These are phyloP conservation scores for Cosmia trapezina DNA, from an alignment of 2,888 invertebrate species.

Conservation along the genomic window DNA sequence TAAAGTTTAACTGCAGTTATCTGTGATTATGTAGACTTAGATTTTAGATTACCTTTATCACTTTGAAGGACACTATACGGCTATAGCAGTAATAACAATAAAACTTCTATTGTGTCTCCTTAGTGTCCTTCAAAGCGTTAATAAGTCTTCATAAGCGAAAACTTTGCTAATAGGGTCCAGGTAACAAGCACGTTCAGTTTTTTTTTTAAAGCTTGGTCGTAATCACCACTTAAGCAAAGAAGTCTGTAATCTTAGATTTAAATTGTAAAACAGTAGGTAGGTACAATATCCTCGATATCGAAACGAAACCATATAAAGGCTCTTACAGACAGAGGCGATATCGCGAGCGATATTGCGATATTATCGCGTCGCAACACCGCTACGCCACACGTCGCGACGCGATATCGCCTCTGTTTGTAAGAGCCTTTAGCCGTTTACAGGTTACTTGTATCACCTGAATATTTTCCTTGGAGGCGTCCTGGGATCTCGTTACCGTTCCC, in stretches of 20 bases:
- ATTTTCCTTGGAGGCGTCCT: slow-evolving; percentile 13
- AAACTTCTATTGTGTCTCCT: too few relatives aligned
- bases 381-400: too few relatives aligned
- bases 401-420: too few relatives aligned
- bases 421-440: slow-evolving; percentile 29
- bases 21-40: neutral
- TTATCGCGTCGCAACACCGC: too few relatives aligned
- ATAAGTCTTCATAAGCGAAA: neutral
- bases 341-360: too few relatives aligned
- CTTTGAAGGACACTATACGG: too few relatives aligned
- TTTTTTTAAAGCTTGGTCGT: too few relatives aligned
- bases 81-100: too few relatives aligned
- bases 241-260: slow-evolving; percentile 22
- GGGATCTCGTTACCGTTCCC: slow-evolving; percentile 53
- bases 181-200: slow-evolving; percentile 10
- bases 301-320: slow-evolving; percentile 30
- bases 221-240: neutral
- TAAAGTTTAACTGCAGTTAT: too few relatives aligned
- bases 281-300: slow-evolving; percentile 6
- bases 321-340: too few relatives aligned
- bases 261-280: slow-evolving; percentile 18
- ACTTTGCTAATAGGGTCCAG: neutral
- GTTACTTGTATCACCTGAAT: slow-evolving; percentile 49
- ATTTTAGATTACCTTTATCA: neutral
- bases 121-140: too few relatives aligned